Evolutionary conservation across 2,113 vertebrate genomes (phyloP).

Genomic region (Castor canadensis): DNA sequence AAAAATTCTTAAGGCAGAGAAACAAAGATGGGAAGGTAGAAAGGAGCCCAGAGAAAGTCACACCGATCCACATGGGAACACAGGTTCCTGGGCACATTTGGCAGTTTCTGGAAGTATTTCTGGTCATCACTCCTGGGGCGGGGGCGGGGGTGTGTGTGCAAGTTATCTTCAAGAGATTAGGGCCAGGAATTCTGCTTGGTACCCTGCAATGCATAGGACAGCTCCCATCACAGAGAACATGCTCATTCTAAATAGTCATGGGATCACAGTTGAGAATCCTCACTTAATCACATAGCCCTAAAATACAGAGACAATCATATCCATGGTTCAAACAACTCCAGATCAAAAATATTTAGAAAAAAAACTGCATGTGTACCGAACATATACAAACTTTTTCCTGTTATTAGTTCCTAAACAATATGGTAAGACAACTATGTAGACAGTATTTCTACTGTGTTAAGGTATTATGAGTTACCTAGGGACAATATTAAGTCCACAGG

Average conservation of each 20-base stretch:
- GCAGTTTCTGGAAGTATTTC: background rate
- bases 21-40: background rate
- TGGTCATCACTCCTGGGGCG: background rate
- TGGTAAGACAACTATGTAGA: no score
- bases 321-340: background rate
- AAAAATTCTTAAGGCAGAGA: background rate
- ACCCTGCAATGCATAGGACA: fast-evolving
- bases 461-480: no score
- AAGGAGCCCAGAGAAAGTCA: background rate
- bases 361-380: background rate
- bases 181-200: background rate
- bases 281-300: background rate
- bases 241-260: fast-evolving
- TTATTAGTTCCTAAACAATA: fast-evolving
- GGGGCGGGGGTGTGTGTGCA: no score
- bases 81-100: background rate
- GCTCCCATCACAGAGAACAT: background rate
- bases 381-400: background rate
- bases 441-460: fast-evolving
- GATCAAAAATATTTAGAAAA: no score
- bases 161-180: fast-evolving
- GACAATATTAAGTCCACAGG: fast-evolving
- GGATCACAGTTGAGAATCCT: background rate
- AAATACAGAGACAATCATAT: background rate
- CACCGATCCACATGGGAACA: background rate